phyloP scores from a whole-genome alignment of 1,140 invertebrate species.

The Drosophila nigrodunni region DNA sequence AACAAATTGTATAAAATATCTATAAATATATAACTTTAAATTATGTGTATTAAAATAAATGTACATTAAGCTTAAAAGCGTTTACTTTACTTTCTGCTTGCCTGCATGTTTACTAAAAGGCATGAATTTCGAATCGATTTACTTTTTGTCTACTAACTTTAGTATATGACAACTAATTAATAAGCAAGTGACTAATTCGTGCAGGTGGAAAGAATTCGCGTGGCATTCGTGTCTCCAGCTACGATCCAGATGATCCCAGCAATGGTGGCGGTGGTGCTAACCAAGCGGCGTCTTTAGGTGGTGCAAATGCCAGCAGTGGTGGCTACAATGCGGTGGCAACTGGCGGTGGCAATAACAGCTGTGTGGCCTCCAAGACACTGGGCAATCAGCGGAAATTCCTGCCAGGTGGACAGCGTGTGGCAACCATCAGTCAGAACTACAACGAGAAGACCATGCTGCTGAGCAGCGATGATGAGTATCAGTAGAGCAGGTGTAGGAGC shows the following conservation, averaged over 20 bases:
- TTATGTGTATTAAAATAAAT: constrained; percentile 76
- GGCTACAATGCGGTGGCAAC: constrained; percentile 82
- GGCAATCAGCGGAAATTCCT: constrained; percentile 85
- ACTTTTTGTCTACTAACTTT: background rate
- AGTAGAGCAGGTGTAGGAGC: constrained; percentile 86
- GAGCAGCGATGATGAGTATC: constrained; percentile 98
- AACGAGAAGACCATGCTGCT: constrained; percentile 98
- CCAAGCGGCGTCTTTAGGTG: constrained; percentile 57
- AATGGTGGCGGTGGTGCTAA: constrained; percentile 48
- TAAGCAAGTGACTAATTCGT: constrained; percentile 45
- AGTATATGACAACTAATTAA: constrained; percentile 16
- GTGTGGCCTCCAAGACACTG: constrained; percentile 83
- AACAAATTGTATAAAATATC: constrained; percentile 59
- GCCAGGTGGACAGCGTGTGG: constrained; percentile 88
- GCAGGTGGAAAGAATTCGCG: constrained; percentile 88
- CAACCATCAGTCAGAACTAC: constrained; percentile 93
- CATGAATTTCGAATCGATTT: constrained; percentile 28
- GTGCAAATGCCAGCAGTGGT: constrained; percentile 46
- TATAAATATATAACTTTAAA: constrained; percentile 44
- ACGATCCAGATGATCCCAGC: constrained; percentile 88
- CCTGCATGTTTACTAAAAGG: constrained; percentile 41
- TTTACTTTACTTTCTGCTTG: constrained; percentile 48
- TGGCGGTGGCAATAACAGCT: constrained; percentile 60
- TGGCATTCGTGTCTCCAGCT: constrained; percentile 88
- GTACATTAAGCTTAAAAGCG: constrained; percentile 73